Base-by-base conservation (phyloP, 2,113 vertebrate genomes). In the Corvus cornix region DNA sequence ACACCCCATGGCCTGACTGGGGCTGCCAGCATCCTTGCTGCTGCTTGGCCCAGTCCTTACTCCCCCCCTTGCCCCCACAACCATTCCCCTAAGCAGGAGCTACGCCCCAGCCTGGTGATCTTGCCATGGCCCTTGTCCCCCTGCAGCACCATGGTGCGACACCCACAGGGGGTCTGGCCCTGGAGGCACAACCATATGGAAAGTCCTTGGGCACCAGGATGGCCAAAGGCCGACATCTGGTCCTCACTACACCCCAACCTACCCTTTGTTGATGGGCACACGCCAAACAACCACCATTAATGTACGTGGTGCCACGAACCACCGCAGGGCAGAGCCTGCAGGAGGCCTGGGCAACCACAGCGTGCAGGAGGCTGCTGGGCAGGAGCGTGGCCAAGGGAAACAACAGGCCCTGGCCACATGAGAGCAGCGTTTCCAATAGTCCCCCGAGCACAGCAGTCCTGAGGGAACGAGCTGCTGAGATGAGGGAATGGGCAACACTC, bases 251-350 rank as follows among this genome's bases (percentile, higher is more conserved):
- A 0, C 15, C 64, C 51, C 28, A 26, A 3, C 30, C 10, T 15
- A 24, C 18, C 27, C 6, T 44, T 67, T 44, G 13, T 4, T 17
- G 37, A 33, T 8, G 16, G 46, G 27, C 8, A 66, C 5, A 2
- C 0, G 0, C 56, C 19, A 20, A 62, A 52, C 2, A 22, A 26
- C 1, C 0, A 43, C 28, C 2, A 7, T 3, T 20, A 43, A 27
- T 1, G 1, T 2, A 22, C 1, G 0, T 0, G 16, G 13, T 43
- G 68, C 13, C 72, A 58, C 0, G 0, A 13, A 53, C 6, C 7
- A 1, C 39, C 0, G 4, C 44, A 22, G 64, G 13, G 16, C 2
- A 67, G 31, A 49, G 62, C 48, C 48, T 0, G 0, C 0, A 1
- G 39, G 11, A 72, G 49, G 56, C 13, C 67, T 4, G 3, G 24